These are phyloP conservation scores for Alosa sapidissima DNA, from an alignment of 2,797 vertebrate species.

Conservation along the genomic window DNA sequence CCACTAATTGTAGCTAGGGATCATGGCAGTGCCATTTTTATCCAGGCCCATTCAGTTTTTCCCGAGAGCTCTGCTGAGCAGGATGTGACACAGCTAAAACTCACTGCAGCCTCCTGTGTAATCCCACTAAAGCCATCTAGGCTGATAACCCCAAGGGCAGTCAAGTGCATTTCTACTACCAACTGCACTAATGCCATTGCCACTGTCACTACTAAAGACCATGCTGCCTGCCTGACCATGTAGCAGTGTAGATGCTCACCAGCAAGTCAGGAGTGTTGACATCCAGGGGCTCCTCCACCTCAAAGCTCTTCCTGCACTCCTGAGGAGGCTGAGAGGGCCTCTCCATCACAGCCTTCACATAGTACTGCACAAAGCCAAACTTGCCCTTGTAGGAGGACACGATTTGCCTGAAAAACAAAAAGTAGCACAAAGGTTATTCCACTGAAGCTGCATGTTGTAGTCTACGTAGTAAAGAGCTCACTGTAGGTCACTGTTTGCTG, in stretches of 20 bases:
- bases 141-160: not conserved
- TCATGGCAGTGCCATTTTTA: not conserved
- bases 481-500: not conserved
- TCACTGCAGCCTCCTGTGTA: not conserved
- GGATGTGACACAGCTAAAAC: conserved; percentile 9
- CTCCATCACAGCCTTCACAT: conserved; percentile 84
- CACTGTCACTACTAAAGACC: not conserved
- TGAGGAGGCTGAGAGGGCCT: conserved; percentile 73
- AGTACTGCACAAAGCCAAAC: conserved; percentile 90
- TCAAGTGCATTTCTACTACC: not conserved
- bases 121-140: not conserved
- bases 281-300: conserved; percentile 92
- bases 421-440: not conserved
- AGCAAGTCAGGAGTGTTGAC: conserved; percentile 90
- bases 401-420: conserved; percentile 73
- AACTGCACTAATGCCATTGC: not conserved
- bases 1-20: not conserved
- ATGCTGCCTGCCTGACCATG: too few species aligned
- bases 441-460: not conserved
- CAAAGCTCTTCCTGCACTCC: conserved; percentile 82
- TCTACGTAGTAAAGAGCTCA: not conserved
- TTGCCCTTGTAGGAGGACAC: conserved; percentile 95
- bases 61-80: not conserved
- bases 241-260: conserved; percentile 68
- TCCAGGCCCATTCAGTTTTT: not conserved